phyloP scores from a whole-genome alignment of 1,140 invertebrate genomes.

The Cheumatopsyche charites region DNA sequence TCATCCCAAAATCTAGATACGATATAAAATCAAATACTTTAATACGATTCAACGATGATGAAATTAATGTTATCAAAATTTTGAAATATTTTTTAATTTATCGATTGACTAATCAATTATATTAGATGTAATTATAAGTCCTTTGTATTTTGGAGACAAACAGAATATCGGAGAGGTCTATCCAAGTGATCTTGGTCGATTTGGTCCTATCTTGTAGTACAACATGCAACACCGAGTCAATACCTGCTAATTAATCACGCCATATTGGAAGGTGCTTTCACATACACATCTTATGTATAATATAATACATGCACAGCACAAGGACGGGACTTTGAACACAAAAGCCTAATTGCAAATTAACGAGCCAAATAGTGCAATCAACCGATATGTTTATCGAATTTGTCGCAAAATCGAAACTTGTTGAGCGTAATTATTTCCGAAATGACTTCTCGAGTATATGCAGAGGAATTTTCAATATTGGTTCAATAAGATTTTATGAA shows the following conservation, averaged over 20 bases:
- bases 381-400: not conserved
- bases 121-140: too few relatives aligned
- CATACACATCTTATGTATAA: not conserved
- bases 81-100: too few relatives aligned
- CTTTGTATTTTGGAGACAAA: too few relatives aligned
- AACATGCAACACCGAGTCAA: conserved; percentile 29
- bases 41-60: too few relatives aligned
- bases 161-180: too few relatives aligned
- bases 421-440: not conserved
- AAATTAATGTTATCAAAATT: too few relatives aligned
- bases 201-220: conserved; percentile 12
- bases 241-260: conserved; percentile 37
- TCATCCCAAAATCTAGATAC: too few relatives aligned
- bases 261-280: conserved; percentile 8
- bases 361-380: not conserved
- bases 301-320: not conserved
- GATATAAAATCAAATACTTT: too few relatives aligned
- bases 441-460: too few relatives aligned
- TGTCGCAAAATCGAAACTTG: not conserved
- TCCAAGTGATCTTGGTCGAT: not conserved
- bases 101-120: too few relatives aligned
- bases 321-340: not conserved
- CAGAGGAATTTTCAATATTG: not conserved
- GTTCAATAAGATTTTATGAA: too few relatives aligned
- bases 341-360: not conserved